phyloP scores from a whole-genome alignment of 2,113 vertebrate species.

The Brachyhypopomus gauderio region DNA sequence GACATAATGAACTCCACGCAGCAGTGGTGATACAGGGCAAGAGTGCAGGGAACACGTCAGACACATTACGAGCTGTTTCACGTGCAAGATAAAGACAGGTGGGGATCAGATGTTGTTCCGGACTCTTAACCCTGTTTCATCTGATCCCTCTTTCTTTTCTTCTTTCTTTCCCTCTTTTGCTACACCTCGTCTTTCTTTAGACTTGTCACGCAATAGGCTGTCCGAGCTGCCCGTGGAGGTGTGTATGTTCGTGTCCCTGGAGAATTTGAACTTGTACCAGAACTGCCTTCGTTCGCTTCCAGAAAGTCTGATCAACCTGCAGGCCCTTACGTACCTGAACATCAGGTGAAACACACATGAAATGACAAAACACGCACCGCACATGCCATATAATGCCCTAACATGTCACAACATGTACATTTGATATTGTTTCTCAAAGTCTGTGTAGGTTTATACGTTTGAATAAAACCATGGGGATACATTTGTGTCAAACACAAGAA shows the following conservation, averaged over 20 bases:
- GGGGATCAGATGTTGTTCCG: background rate
- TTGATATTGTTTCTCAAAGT: no score
- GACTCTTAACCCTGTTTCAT: background rate
- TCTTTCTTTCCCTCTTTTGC: slow-evolving; percentile 26
- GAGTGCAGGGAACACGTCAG: background rate
- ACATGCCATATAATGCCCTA: no score
- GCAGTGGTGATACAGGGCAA: background rate
- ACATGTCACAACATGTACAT: no score
- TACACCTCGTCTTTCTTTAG: slow-evolving; percentile 63
- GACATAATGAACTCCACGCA: slow-evolving; percentile 14
- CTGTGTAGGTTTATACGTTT: no score
- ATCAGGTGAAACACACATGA: slow-evolving; percentile 81
- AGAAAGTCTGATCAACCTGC: slow-evolving; percentile 88
- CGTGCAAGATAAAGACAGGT: slow-evolving; percentile 20
- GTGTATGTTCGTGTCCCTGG: slow-evolving; percentile 92
- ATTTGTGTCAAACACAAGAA: no score
- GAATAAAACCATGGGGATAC: no score
- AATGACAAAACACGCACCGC: background rate
- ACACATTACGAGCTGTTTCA: background rate
- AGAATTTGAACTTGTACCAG: slow-evolving; percentile 95
- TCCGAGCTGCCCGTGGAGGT: slow-evolving; percentile 89
- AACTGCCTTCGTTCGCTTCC: slow-evolving; percentile 96
- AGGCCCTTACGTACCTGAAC: slow-evolving; percentile 92
- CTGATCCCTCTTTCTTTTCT: background rate
- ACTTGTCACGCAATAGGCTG: slow-evolving; percentile 91